phyloP scores from a whole-genome alignment of 2,113 vertebrate genomes.

The Semicossyphus pulcher region DNA sequence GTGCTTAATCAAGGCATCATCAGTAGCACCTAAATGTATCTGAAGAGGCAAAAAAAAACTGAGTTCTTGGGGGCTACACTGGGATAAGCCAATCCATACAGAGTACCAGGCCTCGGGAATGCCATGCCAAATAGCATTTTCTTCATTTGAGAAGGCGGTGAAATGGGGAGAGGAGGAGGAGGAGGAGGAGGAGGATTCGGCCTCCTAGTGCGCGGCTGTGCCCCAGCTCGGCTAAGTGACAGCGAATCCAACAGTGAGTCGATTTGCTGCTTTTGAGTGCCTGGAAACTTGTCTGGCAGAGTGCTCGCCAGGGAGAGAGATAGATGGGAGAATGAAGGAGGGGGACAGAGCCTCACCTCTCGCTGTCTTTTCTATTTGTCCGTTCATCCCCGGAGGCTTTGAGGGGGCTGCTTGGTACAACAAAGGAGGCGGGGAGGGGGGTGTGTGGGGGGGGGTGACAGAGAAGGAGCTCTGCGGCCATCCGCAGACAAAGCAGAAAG shows the following conservation, averaged over 20 bases:
- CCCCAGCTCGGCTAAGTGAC: slow-evolving; percentile 72
- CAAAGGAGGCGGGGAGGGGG: slow-evolving; percentile 43
- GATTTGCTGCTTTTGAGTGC: slow-evolving; percentile 77
- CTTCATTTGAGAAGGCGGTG: slow-evolving; percentile 57
- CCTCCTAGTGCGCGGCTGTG: slow-evolving; percentile 58
- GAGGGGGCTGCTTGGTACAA: slow-evolving; percentile 69
- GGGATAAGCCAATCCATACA: slow-evolving; percentile 29
- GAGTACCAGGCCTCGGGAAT: slow-evolving; percentile 26
- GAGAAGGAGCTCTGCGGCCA: slow-evolving; percentile 50
- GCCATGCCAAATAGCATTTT: slow-evolving; percentile 44
- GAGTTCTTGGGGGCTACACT: slow-evolving; percentile 12
- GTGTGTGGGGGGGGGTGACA: slow-evolving; percentile 27
- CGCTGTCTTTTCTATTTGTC: slow-evolving; percentile 75
- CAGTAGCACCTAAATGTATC: slow-evolving; percentile 24
- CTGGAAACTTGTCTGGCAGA: slow-evolving; percentile 75
- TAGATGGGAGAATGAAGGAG: slow-evolving; percentile 53
- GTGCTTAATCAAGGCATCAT: slow-evolving; percentile 64
- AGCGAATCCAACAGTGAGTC: slow-evolving; percentile 75
- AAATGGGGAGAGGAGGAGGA: slow-evolving; percentile 47
- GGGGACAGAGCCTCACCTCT: slow-evolving; percentile 67
- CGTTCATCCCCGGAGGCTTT: slow-evolving; percentile 73
- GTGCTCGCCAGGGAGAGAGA: slow-evolving; percentile 67
- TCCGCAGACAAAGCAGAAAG: slow-evolving; percentile 60
- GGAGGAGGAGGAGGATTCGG: slow-evolving; percentile 59
- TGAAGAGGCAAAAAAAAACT: slow-evolving; percentile 27